A percentile compares a stretch with the other conserved stretches of the same genome.
These are phyloP conservation scores for Trypoxylon attenuatum DNA, from an alignment of 2,888 invertebrate genomes.

Conservation along the genomic window DNA sequence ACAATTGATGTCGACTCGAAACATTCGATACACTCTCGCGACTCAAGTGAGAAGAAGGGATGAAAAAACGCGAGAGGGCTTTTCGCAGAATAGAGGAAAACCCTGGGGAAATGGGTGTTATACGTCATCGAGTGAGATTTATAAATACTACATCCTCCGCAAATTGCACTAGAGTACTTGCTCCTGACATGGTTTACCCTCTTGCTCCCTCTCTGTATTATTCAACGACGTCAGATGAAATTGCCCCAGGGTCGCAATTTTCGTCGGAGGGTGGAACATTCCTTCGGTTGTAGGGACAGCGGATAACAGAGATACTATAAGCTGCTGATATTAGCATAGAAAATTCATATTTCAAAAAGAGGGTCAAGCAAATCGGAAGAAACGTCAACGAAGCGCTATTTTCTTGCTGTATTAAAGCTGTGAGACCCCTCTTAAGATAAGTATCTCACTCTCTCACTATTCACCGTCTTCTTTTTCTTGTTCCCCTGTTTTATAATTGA, in stretches of 20 bases:
- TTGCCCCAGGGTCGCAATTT: constrained; percentile 26
- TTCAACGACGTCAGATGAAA: constrained; percentile 29
- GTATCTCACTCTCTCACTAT: too few relatives aligned
- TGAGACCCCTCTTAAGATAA: background rate
- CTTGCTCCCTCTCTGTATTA: constrained; percentile 13
- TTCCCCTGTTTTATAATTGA: constrained; percentile 28
- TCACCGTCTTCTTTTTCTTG: background rate
- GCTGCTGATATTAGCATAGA: constrained; percentile 41
- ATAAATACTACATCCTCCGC: constrained; percentile 12
- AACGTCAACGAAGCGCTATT: constrained; percentile 30
- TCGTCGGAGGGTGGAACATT: constrained; percentile 34
- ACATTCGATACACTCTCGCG: constrained; percentile 4
- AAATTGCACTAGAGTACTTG: constrained; percentile 20
- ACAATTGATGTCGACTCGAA: constrained; percentile 4
- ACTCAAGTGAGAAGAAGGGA: background rate
- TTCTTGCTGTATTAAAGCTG: constrained; percentile 8
- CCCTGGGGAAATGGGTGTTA: background rate
- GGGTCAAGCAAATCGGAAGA: constrained; percentile 21
- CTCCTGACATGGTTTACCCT: constrained; percentile 8
- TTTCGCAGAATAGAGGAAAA: too few relatives aligned
- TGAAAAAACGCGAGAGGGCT: too few relatives aligned
- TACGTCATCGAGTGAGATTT: constrained; percentile 1
- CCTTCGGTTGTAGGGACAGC: constrained; percentile 9
- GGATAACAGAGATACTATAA: background rate
- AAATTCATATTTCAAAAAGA: constrained; percentile 47